Percentiles rank a stretch among this genome's conserved stretches.
These are phyloP conservation scores for Drosophila rubida DNA, from an alignment of 2,888 invertebrate genomes.

Conservation along the genomic window DNA sequence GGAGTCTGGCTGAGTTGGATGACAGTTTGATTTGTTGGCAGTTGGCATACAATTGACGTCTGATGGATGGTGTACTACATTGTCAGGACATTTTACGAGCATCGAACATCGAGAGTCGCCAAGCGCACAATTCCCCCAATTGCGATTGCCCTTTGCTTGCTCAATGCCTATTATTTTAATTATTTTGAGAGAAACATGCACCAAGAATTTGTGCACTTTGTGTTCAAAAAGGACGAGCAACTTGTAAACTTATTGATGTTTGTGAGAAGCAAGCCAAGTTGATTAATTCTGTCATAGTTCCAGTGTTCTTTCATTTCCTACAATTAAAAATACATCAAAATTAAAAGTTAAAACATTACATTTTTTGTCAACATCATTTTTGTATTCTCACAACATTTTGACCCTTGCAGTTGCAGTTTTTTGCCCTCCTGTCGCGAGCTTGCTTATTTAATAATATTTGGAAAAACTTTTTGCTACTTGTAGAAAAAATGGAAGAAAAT, in stretches of 20 bases:
- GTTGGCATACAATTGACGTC: slow-evolving; percentile 78
- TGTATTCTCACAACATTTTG: slow-evolving; percentile 1
- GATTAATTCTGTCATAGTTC: background rate
- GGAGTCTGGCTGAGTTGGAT: slow-evolving; percentile 50
- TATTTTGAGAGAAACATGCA: slow-evolving; percentile 30
- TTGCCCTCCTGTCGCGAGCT: slow-evolving; percentile 21
- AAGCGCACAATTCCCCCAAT: slow-evolving; percentile 23
- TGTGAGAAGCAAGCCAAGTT: background rate
- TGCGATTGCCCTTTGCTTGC: slow-evolving; percentile 28
- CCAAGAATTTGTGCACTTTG: background rate
- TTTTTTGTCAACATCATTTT: slow-evolving; percentile 14
- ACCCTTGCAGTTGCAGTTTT: slow-evolving; percentile 6
- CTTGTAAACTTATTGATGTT: background rate
- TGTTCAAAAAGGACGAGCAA: background rate
- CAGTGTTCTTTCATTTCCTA: background rate
- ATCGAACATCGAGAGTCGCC: slow-evolving; percentile 15
- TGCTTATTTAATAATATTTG: slow-evolving; percentile 66
- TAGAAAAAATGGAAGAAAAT: slow-evolving; percentile 9
- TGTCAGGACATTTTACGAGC: slow-evolving; percentile 71
- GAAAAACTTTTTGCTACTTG: slow-evolving; percentile 54
- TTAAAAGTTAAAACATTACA: slow-evolving; percentile 1
- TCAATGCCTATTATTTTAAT: slow-evolving; percentile 56
- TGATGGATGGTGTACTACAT: slow-evolving; percentile 80
- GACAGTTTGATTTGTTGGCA: slow-evolving; percentile 81
- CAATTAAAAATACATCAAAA: background rate